phyloP scores from a whole-genome alignment of 1,140 invertebrate species.

The Parasteatoda tepidariorum region DNA sequence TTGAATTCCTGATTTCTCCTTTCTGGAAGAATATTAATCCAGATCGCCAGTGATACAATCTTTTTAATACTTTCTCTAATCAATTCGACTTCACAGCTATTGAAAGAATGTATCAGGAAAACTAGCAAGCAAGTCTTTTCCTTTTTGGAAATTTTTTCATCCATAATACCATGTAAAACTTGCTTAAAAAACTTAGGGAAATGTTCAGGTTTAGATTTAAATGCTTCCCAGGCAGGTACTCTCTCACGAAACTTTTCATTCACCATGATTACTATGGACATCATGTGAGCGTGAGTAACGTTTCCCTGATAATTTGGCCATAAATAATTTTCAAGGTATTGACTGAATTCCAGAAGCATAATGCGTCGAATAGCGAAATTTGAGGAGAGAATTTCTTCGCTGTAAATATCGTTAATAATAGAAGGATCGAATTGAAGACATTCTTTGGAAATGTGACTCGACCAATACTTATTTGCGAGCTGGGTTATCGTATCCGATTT shows the following conservation, averaged over 20 bases:
- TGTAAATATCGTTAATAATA: conserved; percentile 85
- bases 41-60: conserved; percentile 93
- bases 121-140: conserved; percentile 90
- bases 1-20: conserved; percentile 88
- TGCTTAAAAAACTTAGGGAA: conserved; percentile 90
- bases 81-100: conserved; percentile 84
- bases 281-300: conserved; percentile 81
- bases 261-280: conserved; percentile 96
- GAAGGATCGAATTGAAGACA: conserved; percentile 79
- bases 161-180: conserved; percentile 79
- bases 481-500: conserved; percentile 84
- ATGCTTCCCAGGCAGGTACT: conserved; percentile 94
- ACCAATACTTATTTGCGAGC: conserved; percentile 88
- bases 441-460: conserved; percentile 78
- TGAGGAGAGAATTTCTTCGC: conserved; percentile 79
- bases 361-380: conserved; percentile 87
- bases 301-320: conserved; percentile 87
- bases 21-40: conserved; percentile 87
- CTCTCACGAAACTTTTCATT: conserved; percentile 99
- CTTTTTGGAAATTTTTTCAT: conserved; percentile 69
- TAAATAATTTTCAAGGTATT: conserved; percentile 96
- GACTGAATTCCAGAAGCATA: conserved; percentile 96
- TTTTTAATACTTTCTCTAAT: conserved; percentile 92
- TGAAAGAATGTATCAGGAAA: conserved; percentile 96
- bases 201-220: conserved; percentile 82